phyloP scores from a whole-genome alignment of 2,888 invertebrate species.

The Eupithecia vulgata region DNA sequence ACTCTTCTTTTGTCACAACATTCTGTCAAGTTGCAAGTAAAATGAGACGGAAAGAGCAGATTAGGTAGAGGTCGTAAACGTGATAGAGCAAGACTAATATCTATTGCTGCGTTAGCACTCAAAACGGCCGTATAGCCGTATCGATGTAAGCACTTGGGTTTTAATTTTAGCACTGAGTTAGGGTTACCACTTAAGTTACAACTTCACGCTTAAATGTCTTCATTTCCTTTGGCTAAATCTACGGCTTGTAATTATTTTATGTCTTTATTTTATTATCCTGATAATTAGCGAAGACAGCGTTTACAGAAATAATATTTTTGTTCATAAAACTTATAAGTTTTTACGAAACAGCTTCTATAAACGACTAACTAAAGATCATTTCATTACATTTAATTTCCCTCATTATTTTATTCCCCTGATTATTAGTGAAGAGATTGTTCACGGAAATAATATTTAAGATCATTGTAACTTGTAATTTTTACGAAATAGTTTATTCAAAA shows the following conservation, averaged over 20 bases:
- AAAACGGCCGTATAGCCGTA: neutral
- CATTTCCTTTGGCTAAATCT: constrained; percentile 54
- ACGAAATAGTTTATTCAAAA: no score
- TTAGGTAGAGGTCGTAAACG: constrained; percentile 3
- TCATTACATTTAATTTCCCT: neutral
- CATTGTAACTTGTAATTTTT: neutral
- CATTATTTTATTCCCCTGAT: neutral
- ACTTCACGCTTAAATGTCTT: constrained; percentile 64
- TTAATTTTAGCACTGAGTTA: constrained; percentile 23
- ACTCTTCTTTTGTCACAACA: neutral
- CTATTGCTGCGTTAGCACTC: neutral
- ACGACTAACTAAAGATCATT: neutral
- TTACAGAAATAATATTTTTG: neutral
- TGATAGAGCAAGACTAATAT: neutral
- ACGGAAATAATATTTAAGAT: neutral
- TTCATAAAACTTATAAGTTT: neutral
- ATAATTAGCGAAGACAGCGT: neutral
- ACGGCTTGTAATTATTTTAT: constrained; percentile 10
- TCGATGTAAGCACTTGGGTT: neutral
- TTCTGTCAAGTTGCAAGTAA: neutral
- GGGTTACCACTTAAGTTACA: constrained; percentile 12
- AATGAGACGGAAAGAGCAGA: neutral
- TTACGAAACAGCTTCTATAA: neutral
- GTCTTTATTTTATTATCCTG: constrained; percentile 14
- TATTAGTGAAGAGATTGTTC: neutral